These are phyloP conservation scores for Neopipo cinnamomea DNA, from an alignment of 2,113 vertebrate genomes.

Conservation along the genomic window DNA sequence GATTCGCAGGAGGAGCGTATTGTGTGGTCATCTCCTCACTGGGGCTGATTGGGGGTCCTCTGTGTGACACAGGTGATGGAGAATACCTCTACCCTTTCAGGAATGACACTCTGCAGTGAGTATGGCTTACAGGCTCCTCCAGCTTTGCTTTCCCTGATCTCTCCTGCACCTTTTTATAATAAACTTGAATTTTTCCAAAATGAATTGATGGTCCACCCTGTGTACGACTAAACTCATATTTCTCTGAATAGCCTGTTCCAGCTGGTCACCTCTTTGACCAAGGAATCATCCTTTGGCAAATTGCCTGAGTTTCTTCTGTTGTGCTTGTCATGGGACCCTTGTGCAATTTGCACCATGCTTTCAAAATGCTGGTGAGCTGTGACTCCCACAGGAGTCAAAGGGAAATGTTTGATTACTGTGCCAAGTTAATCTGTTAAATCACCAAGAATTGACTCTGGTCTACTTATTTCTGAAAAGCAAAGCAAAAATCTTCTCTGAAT, in stretches of 20 bases:
- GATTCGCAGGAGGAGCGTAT: not conserved
- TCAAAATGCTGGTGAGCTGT: not conserved
- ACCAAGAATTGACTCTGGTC: not conserved
- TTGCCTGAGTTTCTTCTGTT: not conserved
- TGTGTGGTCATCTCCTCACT: slow-evolving; percentile 60
- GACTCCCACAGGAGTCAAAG: not conserved
- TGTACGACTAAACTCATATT: not conserved
- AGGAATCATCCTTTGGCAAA: not conserved
- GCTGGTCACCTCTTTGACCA: not conserved
- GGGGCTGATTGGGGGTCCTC: slow-evolving; percentile 53
- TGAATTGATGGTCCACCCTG: not conserved
- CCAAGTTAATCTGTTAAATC: not conserved
- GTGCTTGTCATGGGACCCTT: not conserved
- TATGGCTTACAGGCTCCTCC: not conserved
- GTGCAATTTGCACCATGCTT: not conserved
- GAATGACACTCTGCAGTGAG: slow-evolving; percentile 60
- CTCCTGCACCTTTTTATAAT: not conserved
- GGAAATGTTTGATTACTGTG: not conserved
- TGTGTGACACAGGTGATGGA: slow-evolving; percentile 65
- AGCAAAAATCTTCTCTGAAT: not conserved
- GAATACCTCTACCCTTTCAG: slow-evolving; percentile 68
- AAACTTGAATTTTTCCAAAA: not conserved
- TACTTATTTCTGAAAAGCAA: not conserved
- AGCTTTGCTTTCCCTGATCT: not conserved
- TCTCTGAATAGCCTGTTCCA: not conserved